Percentiles rank a stretch among this genome's conserved stretches.
Conservation (phyloP, 2,113 vertebrate species). For the Catharus bicknelli region DNA sequence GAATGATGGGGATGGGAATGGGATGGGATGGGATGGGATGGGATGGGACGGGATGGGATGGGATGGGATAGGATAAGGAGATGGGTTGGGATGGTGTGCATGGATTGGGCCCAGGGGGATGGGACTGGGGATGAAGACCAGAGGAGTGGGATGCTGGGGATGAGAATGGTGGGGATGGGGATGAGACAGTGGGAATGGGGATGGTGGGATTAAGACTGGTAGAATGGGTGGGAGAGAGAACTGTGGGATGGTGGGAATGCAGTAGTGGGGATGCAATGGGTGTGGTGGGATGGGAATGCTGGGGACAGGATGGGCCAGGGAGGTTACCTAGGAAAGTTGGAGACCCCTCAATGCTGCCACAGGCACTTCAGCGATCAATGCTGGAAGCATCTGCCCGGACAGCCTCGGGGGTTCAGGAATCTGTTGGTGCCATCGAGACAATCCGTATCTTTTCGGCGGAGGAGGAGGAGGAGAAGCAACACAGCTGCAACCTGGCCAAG, state of each 20-base stretch:
- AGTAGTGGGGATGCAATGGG: no score
- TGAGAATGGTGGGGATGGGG: no score
- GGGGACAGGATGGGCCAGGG: fast-evolving
- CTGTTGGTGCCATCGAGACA: neutral
- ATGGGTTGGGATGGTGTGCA: neutral
- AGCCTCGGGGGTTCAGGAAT: neutral
- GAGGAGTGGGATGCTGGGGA: neutral
- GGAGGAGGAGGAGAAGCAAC: neutral
- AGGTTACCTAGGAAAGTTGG: neutral
- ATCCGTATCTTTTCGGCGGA: neutral
- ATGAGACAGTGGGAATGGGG: neutral
- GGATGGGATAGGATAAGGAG: neutral
- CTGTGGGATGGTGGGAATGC: neutral
- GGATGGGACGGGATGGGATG: neutral
- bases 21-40: neutral
- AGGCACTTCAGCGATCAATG: neutral
- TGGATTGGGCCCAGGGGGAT: neutral
- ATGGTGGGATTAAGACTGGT: neutral
- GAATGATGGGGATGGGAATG: neutral
- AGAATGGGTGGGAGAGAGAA: neutral
- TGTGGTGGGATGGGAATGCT: neutral
- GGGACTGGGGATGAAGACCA: neutral
- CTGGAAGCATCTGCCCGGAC: neutral
- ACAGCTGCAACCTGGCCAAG: neutral
- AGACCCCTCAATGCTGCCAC: fast-evolving